phyloP scores from a whole-genome alignment of 2,113 vertebrate genomes.

The Aleadryas rufinucha region DNA sequence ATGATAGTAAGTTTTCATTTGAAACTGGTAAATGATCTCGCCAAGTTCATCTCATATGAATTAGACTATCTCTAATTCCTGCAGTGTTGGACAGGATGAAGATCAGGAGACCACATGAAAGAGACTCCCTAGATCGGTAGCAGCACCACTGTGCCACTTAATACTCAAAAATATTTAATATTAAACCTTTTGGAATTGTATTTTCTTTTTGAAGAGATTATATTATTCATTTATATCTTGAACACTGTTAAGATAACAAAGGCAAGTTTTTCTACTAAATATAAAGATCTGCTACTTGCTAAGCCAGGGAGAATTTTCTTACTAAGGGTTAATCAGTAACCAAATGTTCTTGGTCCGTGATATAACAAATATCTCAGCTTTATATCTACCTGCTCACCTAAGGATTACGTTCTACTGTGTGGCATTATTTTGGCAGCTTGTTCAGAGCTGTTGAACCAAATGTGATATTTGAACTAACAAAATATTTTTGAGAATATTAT shows the following conservation, averaged over 20 bases:
- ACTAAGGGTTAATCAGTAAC: background rate
- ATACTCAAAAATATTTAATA: background rate
- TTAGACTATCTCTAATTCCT: background rate
- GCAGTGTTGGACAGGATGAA: background rate
- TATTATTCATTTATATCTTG: background rate
- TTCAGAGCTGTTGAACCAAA: background rate
- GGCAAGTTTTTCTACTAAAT: background rate
- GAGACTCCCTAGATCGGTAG: background rate
- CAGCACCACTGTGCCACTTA: background rate
- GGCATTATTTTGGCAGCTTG: background rate
- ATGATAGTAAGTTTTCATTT: background rate
- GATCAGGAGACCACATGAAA: background rate
- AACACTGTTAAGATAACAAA: background rate
- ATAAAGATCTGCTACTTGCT: background rate
- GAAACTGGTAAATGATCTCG: background rate
- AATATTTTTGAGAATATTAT: background rate
- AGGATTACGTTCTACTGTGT: background rate
- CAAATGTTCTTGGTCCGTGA: background rate
- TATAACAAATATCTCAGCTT: background rate
- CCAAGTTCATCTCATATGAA: background rate
- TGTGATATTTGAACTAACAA: background rate
- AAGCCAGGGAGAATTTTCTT: background rate
- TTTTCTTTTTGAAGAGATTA: background rate
- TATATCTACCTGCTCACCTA: background rate
- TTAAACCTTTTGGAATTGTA: background rate